Conservation (phyloP, 30 jellyfish, hydroid and myxozoan genomes). For the Hydra vulgaris region DNA sequence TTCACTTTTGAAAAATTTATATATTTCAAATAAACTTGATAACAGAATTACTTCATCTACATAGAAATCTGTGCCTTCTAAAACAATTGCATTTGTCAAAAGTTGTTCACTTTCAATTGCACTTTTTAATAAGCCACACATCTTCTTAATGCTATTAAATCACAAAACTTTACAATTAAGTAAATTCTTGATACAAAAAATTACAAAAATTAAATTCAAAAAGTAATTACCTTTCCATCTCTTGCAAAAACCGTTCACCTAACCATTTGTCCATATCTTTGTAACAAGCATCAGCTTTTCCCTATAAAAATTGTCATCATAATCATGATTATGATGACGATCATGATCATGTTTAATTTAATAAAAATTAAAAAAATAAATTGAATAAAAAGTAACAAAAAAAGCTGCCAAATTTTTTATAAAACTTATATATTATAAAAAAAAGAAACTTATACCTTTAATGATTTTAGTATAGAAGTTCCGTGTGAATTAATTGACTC, state of each 20-base stretch:
- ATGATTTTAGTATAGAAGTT: slow-evolving; percentile 14
- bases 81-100: slow-evolving; percentile 47
- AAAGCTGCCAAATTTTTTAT: too few relatives aligned
- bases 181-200: too few relatives aligned
- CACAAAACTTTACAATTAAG: background rate
- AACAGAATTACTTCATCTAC: slow-evolving; percentile 49
- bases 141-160: slow-evolving; percentile 58
- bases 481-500: slow-evolving; percentile 30
- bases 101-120: slow-evolving; percentile 61
- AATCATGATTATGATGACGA: too few relatives aligned
- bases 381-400: too few relatives aligned
- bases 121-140: slow-evolving; percentile 44
- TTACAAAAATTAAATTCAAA: background rate
- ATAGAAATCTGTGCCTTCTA: slow-evolving; percentile 68
- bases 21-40: too few relatives aligned
- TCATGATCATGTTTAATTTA: too few relatives aligned
- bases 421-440: too few relatives aligned
- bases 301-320: slow-evolving; percentile 43
- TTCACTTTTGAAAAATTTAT: too few relatives aligned
- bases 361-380: too few relatives aligned
- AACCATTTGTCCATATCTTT: slow-evolving; percentile 84
- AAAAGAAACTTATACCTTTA: slow-evolving; percentile 28
- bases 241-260: slow-evolving; percentile 65
- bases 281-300: slow-evolving; percentile 45
- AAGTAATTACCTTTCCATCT: slow-evolving; percentile 70